phyloP scores from a whole-genome alignment of 2,797 vertebrate genomes.

The Crocidura indochinensis region DNA sequence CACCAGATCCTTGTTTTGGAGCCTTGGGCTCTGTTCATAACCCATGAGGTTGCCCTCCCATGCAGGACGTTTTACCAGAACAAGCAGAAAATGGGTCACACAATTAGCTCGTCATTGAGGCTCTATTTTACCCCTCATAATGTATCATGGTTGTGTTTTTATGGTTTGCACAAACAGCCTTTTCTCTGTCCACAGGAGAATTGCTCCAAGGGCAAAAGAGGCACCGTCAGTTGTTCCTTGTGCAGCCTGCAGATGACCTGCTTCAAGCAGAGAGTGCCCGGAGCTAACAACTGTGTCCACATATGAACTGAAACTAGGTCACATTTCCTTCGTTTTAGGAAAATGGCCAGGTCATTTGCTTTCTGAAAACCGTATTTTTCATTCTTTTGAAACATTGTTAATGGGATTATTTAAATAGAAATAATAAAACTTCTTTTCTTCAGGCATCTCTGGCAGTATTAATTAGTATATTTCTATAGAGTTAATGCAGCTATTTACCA shows the following conservation, averaged over 20 bases:
- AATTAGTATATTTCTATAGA: conserved; percentile 61
- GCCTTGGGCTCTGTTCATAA: too few species aligned
- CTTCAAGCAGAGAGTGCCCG: conserved; percentile 42
- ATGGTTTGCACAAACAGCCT: neutral
- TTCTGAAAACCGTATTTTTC: conserved; percentile 61
- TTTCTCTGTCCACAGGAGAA: neutral
- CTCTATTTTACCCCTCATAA: neutral
- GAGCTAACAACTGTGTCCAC: conserved; percentile 26
- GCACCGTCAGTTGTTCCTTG: neutral
- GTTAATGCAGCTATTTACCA: conserved; percentile 54
- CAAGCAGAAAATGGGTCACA: neutral
- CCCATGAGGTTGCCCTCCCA: neutral
- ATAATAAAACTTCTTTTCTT: conserved; percentile 66
- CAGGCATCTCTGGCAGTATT: neutral
- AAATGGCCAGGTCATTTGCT: conserved; percentile 66
- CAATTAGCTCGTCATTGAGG: neutral
- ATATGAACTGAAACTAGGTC: conserved; percentile 73
- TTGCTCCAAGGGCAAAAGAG: too few species aligned
- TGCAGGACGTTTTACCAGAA: neutral
- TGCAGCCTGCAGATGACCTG: conserved; percentile 5
- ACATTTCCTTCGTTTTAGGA: conserved; percentile 71
- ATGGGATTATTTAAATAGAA: conserved; percentile 66
- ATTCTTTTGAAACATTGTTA: conserved; percentile 67
- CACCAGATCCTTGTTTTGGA: too few species aligned
- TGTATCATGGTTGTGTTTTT: neutral